A percentile compares a stretch with the other conserved stretches of the same genome.
Conservation (phyloP, 2,888 invertebrate genomes). For the Lasioglossum malachurum region DNA sequence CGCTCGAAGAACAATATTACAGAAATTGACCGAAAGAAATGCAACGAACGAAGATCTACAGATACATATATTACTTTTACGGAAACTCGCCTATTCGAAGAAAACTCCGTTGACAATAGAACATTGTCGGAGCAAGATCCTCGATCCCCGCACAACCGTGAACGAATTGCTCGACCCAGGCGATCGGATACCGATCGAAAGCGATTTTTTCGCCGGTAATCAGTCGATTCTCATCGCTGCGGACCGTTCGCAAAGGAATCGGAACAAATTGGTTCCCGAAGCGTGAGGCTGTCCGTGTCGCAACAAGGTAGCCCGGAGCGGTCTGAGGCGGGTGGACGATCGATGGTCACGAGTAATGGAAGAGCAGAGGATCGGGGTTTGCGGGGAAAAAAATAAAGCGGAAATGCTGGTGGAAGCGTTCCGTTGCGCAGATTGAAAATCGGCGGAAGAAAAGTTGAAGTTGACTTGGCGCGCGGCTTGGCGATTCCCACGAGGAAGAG, state of each 20-base stretch:
- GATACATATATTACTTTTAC: neutral
- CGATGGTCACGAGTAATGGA: neutral
- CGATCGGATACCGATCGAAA: neutral
- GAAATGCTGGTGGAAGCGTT: neutral
- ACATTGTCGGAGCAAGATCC: neutral
- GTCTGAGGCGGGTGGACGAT: neutral
- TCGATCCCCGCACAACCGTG: neutral
- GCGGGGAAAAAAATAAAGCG: neutral
- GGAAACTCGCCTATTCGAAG: neutral
- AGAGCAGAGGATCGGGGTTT: neutral
- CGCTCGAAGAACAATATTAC: neutral
- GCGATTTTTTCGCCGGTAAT: slow-evolving; percentile 17
- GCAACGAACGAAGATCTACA: neutral
- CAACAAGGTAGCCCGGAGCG: slow-evolving; percentile 11
- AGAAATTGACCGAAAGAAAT: too few relatives aligned
- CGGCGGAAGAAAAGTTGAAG: neutral
- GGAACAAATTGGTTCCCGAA: slow-evolving; percentile 32
- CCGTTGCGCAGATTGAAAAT: slow-evolving; percentile 13
- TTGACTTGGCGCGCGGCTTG: neutral
- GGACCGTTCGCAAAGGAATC: slow-evolving; percentile 24
- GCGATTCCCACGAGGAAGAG: slow-evolving; percentile 47
- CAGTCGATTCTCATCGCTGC: slow-evolving; percentile 23
- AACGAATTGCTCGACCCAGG: neutral
- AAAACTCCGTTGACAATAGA: neutral
- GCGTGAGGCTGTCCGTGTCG: slow-evolving; percentile 28